phyloP scores from a whole-genome alignment of 2,113 vertebrate species.

The Anoplopoma fimbria region DNA sequence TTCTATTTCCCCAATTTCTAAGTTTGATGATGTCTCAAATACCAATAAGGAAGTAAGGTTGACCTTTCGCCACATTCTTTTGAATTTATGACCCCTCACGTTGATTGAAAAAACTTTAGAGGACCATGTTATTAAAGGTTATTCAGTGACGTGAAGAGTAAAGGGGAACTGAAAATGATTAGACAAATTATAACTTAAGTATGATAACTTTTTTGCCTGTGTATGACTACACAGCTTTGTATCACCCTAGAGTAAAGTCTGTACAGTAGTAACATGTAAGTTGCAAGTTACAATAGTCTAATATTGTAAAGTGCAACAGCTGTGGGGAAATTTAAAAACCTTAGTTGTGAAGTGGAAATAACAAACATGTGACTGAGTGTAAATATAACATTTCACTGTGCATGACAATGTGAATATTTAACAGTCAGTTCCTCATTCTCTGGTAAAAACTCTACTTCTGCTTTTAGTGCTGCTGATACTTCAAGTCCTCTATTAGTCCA shows the following conservation, averaged over 20 bases:
- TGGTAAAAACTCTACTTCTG: neutral
- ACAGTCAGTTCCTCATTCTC: neutral
- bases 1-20: neutral
- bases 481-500: neutral
- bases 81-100: constrained; percentile 25
- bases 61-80: neutral
- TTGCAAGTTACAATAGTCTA: neutral
- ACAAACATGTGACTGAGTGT: neutral
- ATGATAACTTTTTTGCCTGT: neutral
- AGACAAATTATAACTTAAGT: neutral
- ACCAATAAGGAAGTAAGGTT: constrained; percentile 18
- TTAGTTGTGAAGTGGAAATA: neutral
- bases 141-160: neutral
- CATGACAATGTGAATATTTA: neutral
- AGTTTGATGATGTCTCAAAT: neutral
- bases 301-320: neutral
- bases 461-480: neutral
- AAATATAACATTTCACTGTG: neutral
- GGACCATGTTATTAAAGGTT: neutral
- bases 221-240: too few relatives aligned
- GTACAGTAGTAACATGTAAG: neutral
- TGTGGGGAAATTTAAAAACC: neutral
- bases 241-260: neutral
- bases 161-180: neutral
- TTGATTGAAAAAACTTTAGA: constrained; percentile 15